Base-by-base conservation (phyloP, 2,888 invertebrate genomes). In the Odontocolon sp. region DNA sequence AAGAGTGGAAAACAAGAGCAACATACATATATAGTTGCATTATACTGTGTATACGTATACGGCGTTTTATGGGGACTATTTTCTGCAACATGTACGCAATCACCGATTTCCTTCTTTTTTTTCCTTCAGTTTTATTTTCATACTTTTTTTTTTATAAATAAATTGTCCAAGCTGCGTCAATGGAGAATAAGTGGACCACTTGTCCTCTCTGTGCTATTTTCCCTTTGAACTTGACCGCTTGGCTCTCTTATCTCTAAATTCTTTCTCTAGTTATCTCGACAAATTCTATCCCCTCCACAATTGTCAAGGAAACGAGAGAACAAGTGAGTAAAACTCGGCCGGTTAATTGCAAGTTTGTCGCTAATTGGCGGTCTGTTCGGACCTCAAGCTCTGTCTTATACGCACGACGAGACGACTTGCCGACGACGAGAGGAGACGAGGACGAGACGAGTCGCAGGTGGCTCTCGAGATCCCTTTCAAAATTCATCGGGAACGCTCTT, bases 401-500 rank as follows among this genome's bases (percentile, higher is more conserved):
- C 14, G 8, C 33, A n/a, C 9, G 18, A 36, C 54, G 68, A 61
- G 28, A 73, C 57, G 33, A 38, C 23, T 26, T 36, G 64, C 69
- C 57, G 73, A 69, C 50, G 42, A 23, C 3, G 33, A 36, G 67
- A 59, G 68, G 71, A 70, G 71, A 61, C 57, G 76, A 47, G 45
- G 59, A 66, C 36, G 70, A 70, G 79, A 80, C 81, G 78, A 72
- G 78, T 78, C 76, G 75, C 81, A 81, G 78, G 78, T 84, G 83
- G 77, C 59, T 33, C 75, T 61, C 56, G 69, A 28, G 61, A 69
- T 74, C 69, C 83, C 80, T 81, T 84, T 84, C 84, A 83, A 86
- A 86, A 85, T 86, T 83, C 84, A 83, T 85, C 81, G 82, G 80
- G 72, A 83, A 72, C 74, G 79, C 85, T 87, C 84, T 77, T 64